Conservation (phyloP, 1,140 invertebrate genomes). For the Danaus plexippus region DNA sequence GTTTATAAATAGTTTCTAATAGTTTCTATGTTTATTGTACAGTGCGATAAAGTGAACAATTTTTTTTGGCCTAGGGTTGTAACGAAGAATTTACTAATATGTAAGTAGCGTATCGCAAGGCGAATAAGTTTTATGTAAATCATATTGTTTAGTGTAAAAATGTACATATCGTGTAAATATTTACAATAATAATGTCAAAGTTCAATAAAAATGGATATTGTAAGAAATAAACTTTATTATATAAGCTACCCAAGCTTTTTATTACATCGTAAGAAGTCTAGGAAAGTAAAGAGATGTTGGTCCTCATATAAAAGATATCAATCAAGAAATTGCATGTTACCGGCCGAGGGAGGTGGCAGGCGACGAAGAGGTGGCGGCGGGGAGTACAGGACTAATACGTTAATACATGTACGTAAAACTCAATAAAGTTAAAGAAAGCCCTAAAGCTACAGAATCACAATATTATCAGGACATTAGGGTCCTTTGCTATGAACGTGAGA, state of each 20-base stretch:
- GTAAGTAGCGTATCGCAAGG: slow-evolving; percentile 52
- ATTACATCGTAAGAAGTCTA: not conserved
- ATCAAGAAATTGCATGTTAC: slow-evolving; percentile 11
- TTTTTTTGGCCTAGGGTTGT: slow-evolving; percentile 52
- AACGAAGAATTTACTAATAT: slow-evolving; percentile 66
- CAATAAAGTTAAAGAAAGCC: slow-evolving; percentile 9
- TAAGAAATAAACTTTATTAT: slow-evolving; percentile 17
- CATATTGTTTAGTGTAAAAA: slow-evolving; percentile 46
- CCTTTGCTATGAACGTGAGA: too few relatives aligned
- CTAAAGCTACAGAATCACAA: slow-evolving; percentile 13
- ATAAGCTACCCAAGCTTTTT: slow-evolving; percentile 10
- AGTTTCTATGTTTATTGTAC: slow-evolving; percentile 11
- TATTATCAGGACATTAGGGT: slow-evolving; percentile 12
- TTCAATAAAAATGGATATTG: slow-evolving; percentile 29
- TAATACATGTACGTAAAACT: slow-evolving; percentile 13
- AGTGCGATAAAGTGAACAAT: slow-evolving; percentile 16
- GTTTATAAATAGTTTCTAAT: slow-evolving; percentile 11
- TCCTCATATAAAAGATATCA: slow-evolving; percentile 12
- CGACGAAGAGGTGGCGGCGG: not conserved
- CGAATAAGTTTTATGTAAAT: slow-evolving; percentile 56
- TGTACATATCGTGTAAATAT: slow-evolving; percentile 70
- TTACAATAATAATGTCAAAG: slow-evolving; percentile 51
- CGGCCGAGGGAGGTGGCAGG: not conserved
- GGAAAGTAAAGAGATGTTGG: slow-evolving; percentile 6
- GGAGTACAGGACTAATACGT: slow-evolving; percentile 7